Evolutionary conservation across 2,888 invertebrate species (phyloP).

Genomic region (Bruchidius siliquastri): DNA sequence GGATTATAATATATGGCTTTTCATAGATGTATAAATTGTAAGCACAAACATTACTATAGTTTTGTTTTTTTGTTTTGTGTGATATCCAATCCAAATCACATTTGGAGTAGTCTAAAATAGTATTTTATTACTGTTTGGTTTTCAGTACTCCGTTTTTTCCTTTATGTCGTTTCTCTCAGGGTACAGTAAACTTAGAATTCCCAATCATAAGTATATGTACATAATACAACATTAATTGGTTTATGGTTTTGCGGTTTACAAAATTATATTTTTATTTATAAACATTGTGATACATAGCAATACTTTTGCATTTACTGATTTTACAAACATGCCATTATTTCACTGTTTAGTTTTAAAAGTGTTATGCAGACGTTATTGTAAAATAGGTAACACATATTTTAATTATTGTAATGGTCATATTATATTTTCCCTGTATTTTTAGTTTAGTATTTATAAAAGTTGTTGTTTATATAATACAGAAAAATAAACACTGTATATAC

Average conservation of each 20-base stretch:
- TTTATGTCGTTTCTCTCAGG: no score
- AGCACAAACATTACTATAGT: no score
- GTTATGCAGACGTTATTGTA: conserved; percentile 20
- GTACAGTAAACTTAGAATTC: neutral
- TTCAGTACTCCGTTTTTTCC: no score
- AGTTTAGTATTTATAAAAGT: conserved; percentile 2
- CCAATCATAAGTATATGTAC: conserved; percentile 2
- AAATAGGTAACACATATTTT: conserved; percentile 13
- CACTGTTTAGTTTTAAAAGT: conserved; percentile 18
- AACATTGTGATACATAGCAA: conserved; percentile 30
- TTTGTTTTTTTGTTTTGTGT: no score
- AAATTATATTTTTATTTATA: conserved; percentile 25
- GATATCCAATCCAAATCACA: no score
- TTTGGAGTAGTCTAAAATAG: no score
- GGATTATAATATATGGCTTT: no score
- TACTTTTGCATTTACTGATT: conserved; percentile 34
- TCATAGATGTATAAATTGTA: no score
- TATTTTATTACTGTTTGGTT: no score
- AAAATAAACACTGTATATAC: conserved; percentile 2
- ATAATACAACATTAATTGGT: conserved; percentile 5
- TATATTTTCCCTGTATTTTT: conserved; percentile 1
- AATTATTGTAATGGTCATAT: conserved; percentile 1
- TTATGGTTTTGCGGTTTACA: conserved; percentile 13
- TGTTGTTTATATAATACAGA: conserved; percentile 1
- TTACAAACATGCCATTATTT: conserved; percentile 20